These are phyloP conservation scores for Pseudolaguvia tuberculata DNA, from an alignment of 2,113 vertebrate genomes.

Conservation along the genomic window DNA sequence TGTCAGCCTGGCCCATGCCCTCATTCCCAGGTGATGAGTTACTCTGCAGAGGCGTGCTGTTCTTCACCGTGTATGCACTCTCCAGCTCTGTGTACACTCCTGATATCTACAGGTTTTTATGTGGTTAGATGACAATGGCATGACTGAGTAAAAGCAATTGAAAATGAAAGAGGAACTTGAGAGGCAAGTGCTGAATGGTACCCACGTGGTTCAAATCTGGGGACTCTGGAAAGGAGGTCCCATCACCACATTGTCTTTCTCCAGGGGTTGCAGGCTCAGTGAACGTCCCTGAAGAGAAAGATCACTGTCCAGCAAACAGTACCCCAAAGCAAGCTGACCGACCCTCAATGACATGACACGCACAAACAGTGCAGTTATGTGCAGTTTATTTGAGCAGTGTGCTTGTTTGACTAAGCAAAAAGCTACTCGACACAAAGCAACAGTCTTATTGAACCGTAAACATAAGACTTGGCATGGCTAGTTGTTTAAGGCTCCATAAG, in stretches of 20 bases:
- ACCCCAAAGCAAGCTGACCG: slow-evolving; percentile 39
- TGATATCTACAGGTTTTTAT: slow-evolving; percentile 80
- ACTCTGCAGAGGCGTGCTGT: slow-evolving; percentile 60
- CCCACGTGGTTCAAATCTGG: slow-evolving; percentile 94
- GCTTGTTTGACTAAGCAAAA: slow-evolving; percentile 8
- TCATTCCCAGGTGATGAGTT: slow-evolving; percentile 71
- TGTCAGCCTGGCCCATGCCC: slow-evolving; percentile 64
- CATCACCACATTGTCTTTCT: slow-evolving; percentile 93
- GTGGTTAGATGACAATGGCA: slow-evolving; percentile 53
- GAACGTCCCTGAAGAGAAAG: slow-evolving; percentile 68
- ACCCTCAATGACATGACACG: slow-evolving; percentile 9
- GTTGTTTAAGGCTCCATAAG: slow-evolving; percentile 38
- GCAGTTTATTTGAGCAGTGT: not conserved
- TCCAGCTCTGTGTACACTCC: slow-evolving; percentile 91
- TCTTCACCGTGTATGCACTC: slow-evolving; percentile 78
- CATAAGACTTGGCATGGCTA: slow-evolving; percentile 27
- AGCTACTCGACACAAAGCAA: slow-evolving; percentile 18
- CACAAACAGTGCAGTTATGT: slow-evolving; percentile 5
- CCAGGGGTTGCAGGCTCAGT: slow-evolving; percentile 79
- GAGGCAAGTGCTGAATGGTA: slow-evolving; percentile 46
- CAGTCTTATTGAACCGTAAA: slow-evolving; percentile 44
- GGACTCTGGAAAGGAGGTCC: slow-evolving; percentile 94
- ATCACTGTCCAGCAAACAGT: slow-evolving; percentile 39
- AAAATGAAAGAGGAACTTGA: slow-evolving; percentile 35
- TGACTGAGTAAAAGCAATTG: slow-evolving; percentile 45